These are phyloP conservation scores for Xestia xanthographa DNA, from an alignment of 2,888 invertebrate species.

Conservation along the genomic window DNA sequence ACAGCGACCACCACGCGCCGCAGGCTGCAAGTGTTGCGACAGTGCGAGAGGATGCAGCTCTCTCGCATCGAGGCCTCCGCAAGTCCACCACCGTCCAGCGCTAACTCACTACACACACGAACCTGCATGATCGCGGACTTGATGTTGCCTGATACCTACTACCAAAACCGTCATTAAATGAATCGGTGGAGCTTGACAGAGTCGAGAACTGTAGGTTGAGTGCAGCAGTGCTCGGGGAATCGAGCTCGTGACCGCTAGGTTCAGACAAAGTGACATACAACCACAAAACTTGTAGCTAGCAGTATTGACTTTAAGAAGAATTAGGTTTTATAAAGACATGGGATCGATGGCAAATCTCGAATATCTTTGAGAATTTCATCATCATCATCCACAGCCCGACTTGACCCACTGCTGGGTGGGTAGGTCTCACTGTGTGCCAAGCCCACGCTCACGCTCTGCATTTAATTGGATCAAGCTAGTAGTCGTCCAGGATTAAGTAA, in stretches of 20 bases:
- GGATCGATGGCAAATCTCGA: background rate
- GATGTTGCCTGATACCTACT: background rate
- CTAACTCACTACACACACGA: constrained; percentile 3
- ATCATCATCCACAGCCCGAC: too few relatives aligned
- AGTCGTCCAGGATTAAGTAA: background rate
- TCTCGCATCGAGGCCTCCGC: constrained; percentile 10
- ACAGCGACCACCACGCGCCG: background rate
- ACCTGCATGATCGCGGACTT: background rate
- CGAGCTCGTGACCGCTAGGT: background rate
- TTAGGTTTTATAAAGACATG: background rate
- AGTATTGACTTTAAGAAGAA: background rate
- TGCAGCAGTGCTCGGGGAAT: background rate
- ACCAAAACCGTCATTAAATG: background rate
- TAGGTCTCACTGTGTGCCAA: too few relatives aligned
- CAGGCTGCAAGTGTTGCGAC: background rate
- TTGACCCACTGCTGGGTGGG: too few relatives aligned
- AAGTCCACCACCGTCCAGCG: background rate
- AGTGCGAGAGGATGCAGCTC: constrained; percentile 20
- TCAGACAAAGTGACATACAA: background rate
- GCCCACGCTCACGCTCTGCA: background rate
- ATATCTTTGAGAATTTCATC: background rate
- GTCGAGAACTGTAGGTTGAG: background rate
- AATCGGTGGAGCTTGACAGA: background rate
- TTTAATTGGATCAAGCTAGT: background rate
- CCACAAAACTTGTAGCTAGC: background rate